These are phyloP conservation scores for Hyposoter dolosus DNA, from an alignment of 2,888 invertebrate species.

Conservation along the genomic window DNA sequence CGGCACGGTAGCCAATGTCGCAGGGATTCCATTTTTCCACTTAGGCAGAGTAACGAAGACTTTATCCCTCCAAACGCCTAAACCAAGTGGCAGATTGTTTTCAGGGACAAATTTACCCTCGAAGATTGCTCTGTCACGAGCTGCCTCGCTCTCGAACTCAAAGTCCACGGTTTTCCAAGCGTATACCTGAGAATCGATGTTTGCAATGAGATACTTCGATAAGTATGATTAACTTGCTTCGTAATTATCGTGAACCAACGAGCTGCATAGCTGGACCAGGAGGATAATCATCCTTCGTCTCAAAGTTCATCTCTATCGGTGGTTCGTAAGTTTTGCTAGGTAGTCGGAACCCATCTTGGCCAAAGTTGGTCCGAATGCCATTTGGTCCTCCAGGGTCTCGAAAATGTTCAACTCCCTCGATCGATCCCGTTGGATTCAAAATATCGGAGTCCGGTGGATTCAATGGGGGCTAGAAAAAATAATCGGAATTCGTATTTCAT, in stretches of 20 bases:
- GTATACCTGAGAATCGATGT: conserved; percentile 85
- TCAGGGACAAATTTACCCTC: conserved; percentile 88
- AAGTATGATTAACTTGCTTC: conserved; percentile 24
- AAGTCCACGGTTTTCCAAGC: conserved; percentile 92
- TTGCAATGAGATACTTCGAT: conserved; percentile 44
- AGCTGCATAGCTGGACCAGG: conserved; percentile 83
- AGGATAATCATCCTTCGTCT: conserved; percentile 78
- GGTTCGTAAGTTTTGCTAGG: conserved; percentile 75
- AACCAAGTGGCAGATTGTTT: conserved; percentile 91
- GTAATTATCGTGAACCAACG: conserved; percentile 70
- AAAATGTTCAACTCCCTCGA: conserved; percentile 39
- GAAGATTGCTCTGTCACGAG: conserved; percentile 87
- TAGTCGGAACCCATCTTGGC: conserved; percentile 49
- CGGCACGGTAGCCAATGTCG: conserved; percentile 89
- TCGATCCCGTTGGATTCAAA: conserved; percentile 48
- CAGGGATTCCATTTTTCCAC: conserved; percentile 91
- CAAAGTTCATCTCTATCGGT: conserved; percentile 68
- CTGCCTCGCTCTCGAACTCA: conserved; percentile 87
- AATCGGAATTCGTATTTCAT: background rate
- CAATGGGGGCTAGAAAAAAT: conserved; percentile 41
- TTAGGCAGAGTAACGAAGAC: conserved; percentile 92
- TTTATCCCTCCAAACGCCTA: conserved; percentile 89
- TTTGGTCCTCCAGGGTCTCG: conserved; percentile 42
- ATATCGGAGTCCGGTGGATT: conserved; percentile 47
- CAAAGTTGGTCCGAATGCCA: conserved; percentile 50